phyloP scores from a whole-genome alignment of 2,797 vertebrate species.

The Pipistrellus pipistrellus region DNA sequence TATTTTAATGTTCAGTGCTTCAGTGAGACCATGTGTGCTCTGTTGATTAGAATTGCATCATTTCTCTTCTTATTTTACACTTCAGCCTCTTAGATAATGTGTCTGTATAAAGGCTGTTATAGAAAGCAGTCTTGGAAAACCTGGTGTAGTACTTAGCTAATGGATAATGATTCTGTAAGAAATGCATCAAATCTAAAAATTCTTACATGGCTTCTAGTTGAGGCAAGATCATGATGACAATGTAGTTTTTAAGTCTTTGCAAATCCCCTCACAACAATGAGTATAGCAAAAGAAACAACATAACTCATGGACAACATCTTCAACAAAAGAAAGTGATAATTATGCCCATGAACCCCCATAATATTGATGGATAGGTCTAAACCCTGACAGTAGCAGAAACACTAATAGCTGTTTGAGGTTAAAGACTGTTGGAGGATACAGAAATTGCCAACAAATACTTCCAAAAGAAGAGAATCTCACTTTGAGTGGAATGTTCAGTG shows the following conservation, averaged over 20 bases:
- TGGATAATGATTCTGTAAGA: slow-evolving; percentile 3
- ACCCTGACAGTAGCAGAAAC: neutral
- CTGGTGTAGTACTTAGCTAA: neutral
- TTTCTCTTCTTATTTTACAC: slow-evolving; percentile 45
- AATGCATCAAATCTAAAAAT: slow-evolving; percentile 12
- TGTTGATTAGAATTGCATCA: neutral
- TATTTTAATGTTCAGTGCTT: slow-evolving; percentile 24
- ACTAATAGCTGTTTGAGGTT: neutral
- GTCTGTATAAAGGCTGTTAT: neutral
- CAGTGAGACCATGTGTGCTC: slow-evolving; percentile 13
- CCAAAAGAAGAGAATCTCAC: neutral
- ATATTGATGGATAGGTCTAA: neutral
- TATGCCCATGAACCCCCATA: neutral
- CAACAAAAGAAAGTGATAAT: slow-evolving; percentile 21
- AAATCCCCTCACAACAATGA: neutral
- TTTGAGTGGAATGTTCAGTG: neutral
- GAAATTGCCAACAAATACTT: slow-evolving; percentile 51
- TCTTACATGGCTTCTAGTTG: slow-evolving; percentile 12
- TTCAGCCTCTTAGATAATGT: slow-evolving; percentile 7
- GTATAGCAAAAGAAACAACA: neutral
- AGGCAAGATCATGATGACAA: slow-evolving; percentile 15
- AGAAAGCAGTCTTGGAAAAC: slow-evolving; percentile 50
- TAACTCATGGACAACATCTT: neutral
- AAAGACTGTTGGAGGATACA: neutral
- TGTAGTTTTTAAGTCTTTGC: slow-evolving; percentile 20